A percentile compares a stretch with the other conserved stretches of the same genome.
Evolutionary conservation across 2,888 invertebrate species (phyloP).

Genomic region (Belgica antarctica): DNA sequence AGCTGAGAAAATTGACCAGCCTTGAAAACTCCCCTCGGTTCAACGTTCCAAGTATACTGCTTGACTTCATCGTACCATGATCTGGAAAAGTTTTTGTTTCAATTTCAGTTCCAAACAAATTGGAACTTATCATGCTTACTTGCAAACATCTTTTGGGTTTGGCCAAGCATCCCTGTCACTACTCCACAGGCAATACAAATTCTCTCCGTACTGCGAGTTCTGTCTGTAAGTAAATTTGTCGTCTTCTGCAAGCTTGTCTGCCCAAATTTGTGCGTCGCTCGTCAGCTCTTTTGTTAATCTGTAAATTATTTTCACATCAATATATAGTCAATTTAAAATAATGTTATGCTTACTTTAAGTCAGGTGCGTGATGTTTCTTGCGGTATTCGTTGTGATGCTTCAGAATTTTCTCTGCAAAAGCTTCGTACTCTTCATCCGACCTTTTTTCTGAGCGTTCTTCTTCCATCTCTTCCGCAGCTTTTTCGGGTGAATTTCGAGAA

Average conservation of each 20-base stretch:
- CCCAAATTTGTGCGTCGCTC: slow-evolving; percentile 69
- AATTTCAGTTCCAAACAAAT: background rate
- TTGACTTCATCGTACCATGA: slow-evolving; percentile 62
- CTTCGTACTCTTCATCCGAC: slow-evolving; percentile 47
- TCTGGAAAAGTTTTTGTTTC: slow-evolving; percentile 37
- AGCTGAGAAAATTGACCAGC: slow-evolving; percentile 72
- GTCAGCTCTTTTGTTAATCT: slow-evolving; percentile 64
- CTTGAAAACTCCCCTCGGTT: slow-evolving; percentile 53
- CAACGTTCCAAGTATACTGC: slow-evolving; percentile 57
- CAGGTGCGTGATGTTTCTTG: slow-evolving; percentile 59
- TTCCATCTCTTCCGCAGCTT: background rate
- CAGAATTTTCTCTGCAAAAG: slow-evolving; percentile 57
- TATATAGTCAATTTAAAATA: too few species aligned
- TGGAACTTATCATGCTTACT: slow-evolving; percentile 48
- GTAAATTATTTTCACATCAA: too few species aligned
- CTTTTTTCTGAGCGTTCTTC: background rate
- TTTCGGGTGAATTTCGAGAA: background rate
- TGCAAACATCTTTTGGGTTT: slow-evolving; percentile 58
- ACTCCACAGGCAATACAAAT: slow-evolving; percentile 60
- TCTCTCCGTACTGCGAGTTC: slow-evolving; percentile 64
- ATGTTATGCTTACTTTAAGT: slow-evolving; percentile 57
- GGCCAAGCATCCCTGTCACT: slow-evolving; percentile 58
- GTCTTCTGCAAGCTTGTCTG: slow-evolving; percentile 64
- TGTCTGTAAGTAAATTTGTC: slow-evolving; percentile 66
- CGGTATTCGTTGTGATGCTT: slow-evolving; percentile 63